Conservation (phyloP, 1,140 invertebrate species). For the Dinothrombium tinctorium region DNA sequence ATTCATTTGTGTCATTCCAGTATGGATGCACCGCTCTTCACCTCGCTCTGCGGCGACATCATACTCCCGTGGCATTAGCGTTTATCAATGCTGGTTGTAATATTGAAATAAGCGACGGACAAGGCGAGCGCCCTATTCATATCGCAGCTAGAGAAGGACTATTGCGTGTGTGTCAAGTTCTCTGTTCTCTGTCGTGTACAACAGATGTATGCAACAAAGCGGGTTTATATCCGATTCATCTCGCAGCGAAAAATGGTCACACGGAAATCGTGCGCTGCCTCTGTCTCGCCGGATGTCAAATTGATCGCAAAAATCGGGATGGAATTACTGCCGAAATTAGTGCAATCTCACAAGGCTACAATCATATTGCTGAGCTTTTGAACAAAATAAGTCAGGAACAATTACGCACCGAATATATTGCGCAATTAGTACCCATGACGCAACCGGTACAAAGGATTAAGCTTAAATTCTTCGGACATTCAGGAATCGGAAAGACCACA, state of each 20-base stretch:
- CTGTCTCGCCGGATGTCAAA: constrained; percentile 42
- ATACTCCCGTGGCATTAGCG: constrained; percentile 31
- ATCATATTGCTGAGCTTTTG: constrained; percentile 43
- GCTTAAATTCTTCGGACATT: constrained; percentile 48
- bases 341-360: constrained; percentile 49
- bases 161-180: constrained; percentile 37
- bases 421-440: constrained; percentile 35
- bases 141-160: constrained; percentile 41
- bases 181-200: constrained; percentile 46
- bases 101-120: constrained; percentile 4
- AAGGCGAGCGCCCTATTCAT: constrained; percentile 46
- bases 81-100: constrained; percentile 42
- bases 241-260: constrained; percentile 45
- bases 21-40: constrained; percentile 34
- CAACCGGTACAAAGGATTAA: constrained; percentile 40
- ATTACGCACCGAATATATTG: constrained; percentile 33
- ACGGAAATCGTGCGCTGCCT: constrained; percentile 47
- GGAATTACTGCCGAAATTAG: constrained; percentile 56
- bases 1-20: constrained; percentile 15
- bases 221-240: constrained; percentile 43
- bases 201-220: constrained; percentile 40
- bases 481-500: constrained; percentile 46
- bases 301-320: constrained; percentile 39
- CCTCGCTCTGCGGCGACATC: constrained; percentile 32
- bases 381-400: constrained; percentile 36